Evolutionary conservation across 1,140 invertebrate genomes (phyloP), one percentile per base, ranked within the genome.

Genomic region (Zophobas morio): DNA sequence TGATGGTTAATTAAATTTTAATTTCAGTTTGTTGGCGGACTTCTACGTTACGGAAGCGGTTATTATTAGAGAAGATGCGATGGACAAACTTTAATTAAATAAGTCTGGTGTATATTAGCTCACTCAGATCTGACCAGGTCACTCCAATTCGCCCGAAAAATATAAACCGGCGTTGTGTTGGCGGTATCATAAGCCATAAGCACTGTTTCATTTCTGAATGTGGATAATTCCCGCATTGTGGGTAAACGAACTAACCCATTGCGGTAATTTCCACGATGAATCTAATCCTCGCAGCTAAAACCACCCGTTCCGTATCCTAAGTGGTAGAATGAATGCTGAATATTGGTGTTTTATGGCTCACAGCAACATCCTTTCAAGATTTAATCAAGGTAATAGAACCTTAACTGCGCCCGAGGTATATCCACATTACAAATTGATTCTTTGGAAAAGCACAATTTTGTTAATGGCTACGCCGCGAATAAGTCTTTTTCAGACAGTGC

Each of bases 1-100:
- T 83, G 77, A 74, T 71, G 80, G 81, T 83, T 84, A 83, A 84
- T 83, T 82, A 82, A 84, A 83, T 83, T 84, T 84, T 84, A 83
- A 83, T 81, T 81, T 81, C 80, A 81, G 78, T 81, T 81, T 66
- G 81, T 81, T 81, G 79, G 79, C 77, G 60, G 60, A 36, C 60
- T 37, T 66, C 60, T 66, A 74, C 53, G 32, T 76, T 76, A 76
- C 57, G 74, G 66, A 76, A 66, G 66, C 74, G 63, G 57, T 76
- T 76, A 76, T 66, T 70, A 70, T 76, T 76, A 76, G 60, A 66
- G 3, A 46, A 46, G 42, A 46, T 46, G 42, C 42, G 42, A 46
- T 46, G 3, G 42, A 46, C 42, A 8, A 8, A 46, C 3, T 46
- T 4, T 4, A 46, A 46, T 46, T 8, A 8, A 46, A 46, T 20